Base-by-base conservation (phyloP, 2,888 invertebrate genomes). In the Agriopis marginaria region DNA sequence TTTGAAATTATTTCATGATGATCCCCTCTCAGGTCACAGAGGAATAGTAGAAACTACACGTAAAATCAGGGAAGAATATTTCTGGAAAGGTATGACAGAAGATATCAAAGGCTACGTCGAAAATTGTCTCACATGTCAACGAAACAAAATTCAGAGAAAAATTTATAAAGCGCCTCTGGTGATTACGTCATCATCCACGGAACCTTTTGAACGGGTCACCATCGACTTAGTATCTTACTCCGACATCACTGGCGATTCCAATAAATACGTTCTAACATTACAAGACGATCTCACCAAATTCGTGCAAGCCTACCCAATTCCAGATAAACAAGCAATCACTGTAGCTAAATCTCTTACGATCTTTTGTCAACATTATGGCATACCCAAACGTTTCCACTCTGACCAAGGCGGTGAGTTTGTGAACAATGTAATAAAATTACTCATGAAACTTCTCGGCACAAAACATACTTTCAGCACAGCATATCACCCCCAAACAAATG, bases 401-500 rank as follows among this genome's bases (percentile, higher is more conserved):
- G 82, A 83, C 56, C 82, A 83, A 79, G 84, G 82, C 9, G 77
- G 78, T 2, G 82, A 83, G 75, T 84, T 84, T 51, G 71, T 78
- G 14, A 84, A 64, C 9, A 59, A 64, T 9, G 58, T 79, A 0
- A 62, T 83, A 4, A 85, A 83, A 78, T 80, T 85, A 71, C 53
- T 84, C 1, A 77, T 75, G 32, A 83, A 82, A 75, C 50, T 77
- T 81, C 9, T 84, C 32, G 81, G 82, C 17, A 68, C 81, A 0
- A 79, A 66, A 54, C 82, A 82, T 0, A 79, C 82, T 1, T 71
- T 82, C 12, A 82, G 75, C 53, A 84, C 83, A 3, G 79, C 79
- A 0, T 82, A 82, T 44, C 80, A 83, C 61, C 83, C 81, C n/a
- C 81, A 83, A 71, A 80, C 82, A n/a, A n/a, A n/a, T n/a, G n/a